These are phyloP conservation scores for Pedetes capensis DNA, from an alignment of 2,113 vertebrate species.

Conservation along the genomic window DNA sequence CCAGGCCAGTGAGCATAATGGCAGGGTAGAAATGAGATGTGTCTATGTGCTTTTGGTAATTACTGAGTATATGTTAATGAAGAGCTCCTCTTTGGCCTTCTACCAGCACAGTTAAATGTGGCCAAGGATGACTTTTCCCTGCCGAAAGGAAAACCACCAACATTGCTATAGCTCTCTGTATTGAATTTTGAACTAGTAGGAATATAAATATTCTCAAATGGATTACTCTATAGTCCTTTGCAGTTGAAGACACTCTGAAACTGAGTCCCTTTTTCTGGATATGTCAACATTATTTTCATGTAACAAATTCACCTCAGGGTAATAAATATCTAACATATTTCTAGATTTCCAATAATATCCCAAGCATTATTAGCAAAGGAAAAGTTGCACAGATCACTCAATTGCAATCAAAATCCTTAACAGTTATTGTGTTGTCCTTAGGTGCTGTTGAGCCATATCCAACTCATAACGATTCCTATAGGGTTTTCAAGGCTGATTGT, in stretches of 20 bases:
- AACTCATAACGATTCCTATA: too few species aligned
- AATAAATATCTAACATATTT: not conserved
- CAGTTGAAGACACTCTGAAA: not conserved
- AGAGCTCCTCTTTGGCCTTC: constrained; percentile 71
- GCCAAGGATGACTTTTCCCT: constrained; percentile 55
- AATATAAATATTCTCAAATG: constrained; percentile 32
- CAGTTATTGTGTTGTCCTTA: too few species aligned
- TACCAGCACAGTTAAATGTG: constrained; percentile 61
- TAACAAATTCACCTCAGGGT: not conserved
- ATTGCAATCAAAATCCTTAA: not conserved
- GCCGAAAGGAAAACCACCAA: constrained; percentile 17
- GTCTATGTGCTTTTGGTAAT: constrained; percentile 73
- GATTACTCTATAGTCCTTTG: not conserved
- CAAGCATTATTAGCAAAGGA: not conserved
- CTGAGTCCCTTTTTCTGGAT: not conserved
- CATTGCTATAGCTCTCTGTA: not conserved
- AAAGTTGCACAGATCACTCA: not conserved
- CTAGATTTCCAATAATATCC: not conserved
- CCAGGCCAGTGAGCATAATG: constrained; percentile 72
- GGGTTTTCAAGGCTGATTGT: too few species aligned
- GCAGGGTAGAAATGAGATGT: constrained; percentile 74
- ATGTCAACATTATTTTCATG: not conserved
- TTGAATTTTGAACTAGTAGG: constrained; percentile 47
- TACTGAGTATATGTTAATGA: constrained; percentile 69
- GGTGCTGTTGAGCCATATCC: too few species aligned